Evolutionary conservation across 2,113 vertebrate genomes (phyloP).

Genomic region (Mirza zaza): DNA sequence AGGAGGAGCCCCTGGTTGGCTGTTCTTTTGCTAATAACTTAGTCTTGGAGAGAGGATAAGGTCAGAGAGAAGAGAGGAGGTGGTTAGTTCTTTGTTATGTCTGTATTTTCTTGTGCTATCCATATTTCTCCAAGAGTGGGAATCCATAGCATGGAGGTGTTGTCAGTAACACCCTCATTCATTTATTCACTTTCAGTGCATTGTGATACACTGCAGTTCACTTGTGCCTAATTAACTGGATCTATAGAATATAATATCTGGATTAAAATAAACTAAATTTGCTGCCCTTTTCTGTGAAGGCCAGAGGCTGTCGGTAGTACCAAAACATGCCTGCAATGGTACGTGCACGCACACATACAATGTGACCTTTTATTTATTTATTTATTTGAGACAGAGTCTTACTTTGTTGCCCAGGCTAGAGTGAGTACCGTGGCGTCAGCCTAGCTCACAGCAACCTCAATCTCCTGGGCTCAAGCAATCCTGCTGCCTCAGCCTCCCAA

Average conservation of each 20-base stretch:
- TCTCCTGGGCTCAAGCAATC: too few species aligned
- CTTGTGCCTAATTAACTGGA: not conserved
- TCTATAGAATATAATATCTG: not conserved
- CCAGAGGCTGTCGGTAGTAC: not conserved
- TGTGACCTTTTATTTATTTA: not conserved
- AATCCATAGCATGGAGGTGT: not conserved
- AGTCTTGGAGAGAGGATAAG: not conserved
- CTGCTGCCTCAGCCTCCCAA: too few species aligned
- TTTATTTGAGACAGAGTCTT: too few species aligned
- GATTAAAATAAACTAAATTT: not conserved
- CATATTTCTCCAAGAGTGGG: not conserved
- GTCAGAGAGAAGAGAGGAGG: not conserved
- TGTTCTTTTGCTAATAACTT: not conserved
- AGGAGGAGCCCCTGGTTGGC: not conserved
- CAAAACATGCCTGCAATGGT: not conserved
- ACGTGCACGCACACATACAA: not conserved
- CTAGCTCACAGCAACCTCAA: too few species aligned
- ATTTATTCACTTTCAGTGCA: not conserved
- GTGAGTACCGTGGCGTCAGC: too few species aligned
- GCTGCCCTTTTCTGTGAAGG: not conserved
- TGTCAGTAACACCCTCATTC: not conserved
- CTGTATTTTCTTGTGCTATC: not conserved
- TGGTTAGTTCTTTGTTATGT: too few species aligned
- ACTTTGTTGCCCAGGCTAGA: too few species aligned
- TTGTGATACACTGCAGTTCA: not conserved